Percentiles rank a stretch among this genome's conserved stretches.
Evolutionary conservation across 2,113 vertebrate species (phyloP).

Genomic region (Semnornis frantzii): DNA sequence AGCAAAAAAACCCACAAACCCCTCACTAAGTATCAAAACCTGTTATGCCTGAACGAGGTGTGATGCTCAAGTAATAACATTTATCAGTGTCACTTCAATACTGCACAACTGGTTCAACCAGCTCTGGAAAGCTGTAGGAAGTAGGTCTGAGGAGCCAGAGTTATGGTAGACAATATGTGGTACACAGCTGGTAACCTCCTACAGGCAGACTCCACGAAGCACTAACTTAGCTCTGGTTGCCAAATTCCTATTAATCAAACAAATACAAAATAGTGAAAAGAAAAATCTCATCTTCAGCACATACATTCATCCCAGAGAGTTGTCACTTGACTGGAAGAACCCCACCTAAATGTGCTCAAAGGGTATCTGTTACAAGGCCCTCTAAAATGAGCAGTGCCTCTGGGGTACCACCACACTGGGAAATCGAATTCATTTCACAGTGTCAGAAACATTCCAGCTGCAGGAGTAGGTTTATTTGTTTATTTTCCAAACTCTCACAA

Average conservation of each 20-base stretch:
- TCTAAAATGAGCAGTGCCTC: neutral
- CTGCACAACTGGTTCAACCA: neutral
- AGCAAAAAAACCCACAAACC: too few relatives aligned
- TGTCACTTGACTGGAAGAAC: neutral
- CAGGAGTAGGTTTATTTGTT: constrained; percentile 43
- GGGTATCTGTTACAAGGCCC: neutral
- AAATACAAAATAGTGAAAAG: neutral
- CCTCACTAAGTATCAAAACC: neutral
- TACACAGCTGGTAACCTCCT: neutral
- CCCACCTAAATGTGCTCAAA: neutral
- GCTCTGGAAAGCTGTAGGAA: neutral
- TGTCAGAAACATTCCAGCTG: constrained; percentile 20
- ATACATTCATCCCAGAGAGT: neutral
- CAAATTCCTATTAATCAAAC: neutral
- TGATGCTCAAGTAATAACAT: neutral
- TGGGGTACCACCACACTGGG: neutral
- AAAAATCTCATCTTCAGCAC: neutral
- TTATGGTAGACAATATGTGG: neutral
- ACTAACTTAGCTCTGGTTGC: neutral
- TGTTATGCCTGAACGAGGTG: neutral
- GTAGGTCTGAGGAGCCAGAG: neutral
- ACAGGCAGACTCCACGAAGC: neutral
- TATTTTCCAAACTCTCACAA: constrained; percentile 40
- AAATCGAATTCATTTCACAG: constrained; percentile 33
- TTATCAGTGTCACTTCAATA: neutral